These are phyloP conservation scores for Xylophagus ater DNA, from an alignment of 2,888 invertebrate genomes.

Conservation along the genomic window DNA sequence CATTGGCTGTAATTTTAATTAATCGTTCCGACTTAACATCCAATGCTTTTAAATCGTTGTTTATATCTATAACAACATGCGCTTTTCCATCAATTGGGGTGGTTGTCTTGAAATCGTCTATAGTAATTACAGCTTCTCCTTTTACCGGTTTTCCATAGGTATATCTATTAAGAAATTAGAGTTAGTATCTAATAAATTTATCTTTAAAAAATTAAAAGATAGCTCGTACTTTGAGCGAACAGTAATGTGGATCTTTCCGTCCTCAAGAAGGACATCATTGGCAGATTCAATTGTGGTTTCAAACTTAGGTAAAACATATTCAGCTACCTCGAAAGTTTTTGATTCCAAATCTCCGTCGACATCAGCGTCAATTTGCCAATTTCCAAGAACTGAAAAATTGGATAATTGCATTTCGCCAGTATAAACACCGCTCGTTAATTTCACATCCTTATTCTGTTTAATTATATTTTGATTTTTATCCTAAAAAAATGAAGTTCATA, in stretches of 20 bases:
- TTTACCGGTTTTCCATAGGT: conserved; percentile 77
- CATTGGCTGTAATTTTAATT: conserved; percentile 71
- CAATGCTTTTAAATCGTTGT: conserved; percentile 37
- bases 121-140: conserved; percentile 72
- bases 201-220: no score
- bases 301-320: conserved; percentile 82
- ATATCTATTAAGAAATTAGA: conserved; percentile 44
- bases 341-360: neutral
- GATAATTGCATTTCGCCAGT: neutral
- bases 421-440: neutral
- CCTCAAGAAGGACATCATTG: no score
- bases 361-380: neutral
- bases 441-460: neutral
- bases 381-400: neutral
- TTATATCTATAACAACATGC: conserved; percentile 65
- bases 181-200: neutral
- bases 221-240: conserved; percentile 67
- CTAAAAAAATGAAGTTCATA: neutral
- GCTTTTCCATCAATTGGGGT: conserved; percentile 51
- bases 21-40: conserved; percentile 48
- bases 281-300: conserved; percentile 71
- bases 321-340: conserved; percentile 52
- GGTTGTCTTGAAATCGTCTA: conserved; percentile 65
- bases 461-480: neutral
- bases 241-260: no score